Conservation (phyloP, 2,797 vertebrate genomes). For the Podarcis lilfordi region DNA sequence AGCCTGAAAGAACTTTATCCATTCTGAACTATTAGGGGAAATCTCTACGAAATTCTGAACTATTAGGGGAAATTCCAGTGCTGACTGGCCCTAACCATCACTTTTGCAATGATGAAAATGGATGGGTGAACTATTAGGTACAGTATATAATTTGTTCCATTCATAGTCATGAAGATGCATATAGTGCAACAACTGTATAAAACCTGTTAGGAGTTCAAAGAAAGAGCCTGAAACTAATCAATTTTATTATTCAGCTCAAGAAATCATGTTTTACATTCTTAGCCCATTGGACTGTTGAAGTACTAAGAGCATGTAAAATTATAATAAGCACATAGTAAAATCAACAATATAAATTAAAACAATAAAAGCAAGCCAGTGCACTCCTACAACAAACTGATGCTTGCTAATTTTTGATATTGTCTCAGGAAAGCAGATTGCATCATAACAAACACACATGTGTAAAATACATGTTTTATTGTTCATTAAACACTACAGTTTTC, state of each 20-base stretch:
- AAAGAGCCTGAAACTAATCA: neutral
- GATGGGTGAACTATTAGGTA: neutral
- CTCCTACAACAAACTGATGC: neutral
- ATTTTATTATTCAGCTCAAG: neutral
- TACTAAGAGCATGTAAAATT: neutral
- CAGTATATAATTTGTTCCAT: neutral
- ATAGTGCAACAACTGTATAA: neutral
- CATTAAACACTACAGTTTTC: neutral
- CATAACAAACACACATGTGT: neutral
- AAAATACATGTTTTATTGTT: neutral
- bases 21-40: too few species aligned
- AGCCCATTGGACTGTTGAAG: neutral
- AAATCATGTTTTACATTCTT: neutral
- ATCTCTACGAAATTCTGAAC: neutral
- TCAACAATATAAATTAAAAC: neutral
- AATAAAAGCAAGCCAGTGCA: neutral
- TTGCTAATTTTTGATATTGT: too few species aligned
- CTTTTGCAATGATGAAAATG: neutral
- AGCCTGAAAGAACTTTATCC: neutral
- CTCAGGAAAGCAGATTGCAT: neutral
- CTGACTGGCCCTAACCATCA: neutral
- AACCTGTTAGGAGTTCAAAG: neutral
- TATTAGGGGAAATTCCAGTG: too few species aligned
- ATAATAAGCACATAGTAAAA: constrained; percentile 8
- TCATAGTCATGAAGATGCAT: neutral